These are phyloP conservation scores for Zaprionus obscuricornis DNA, from an alignment of 2,888 invertebrate species.

Conservation along the genomic window DNA sequence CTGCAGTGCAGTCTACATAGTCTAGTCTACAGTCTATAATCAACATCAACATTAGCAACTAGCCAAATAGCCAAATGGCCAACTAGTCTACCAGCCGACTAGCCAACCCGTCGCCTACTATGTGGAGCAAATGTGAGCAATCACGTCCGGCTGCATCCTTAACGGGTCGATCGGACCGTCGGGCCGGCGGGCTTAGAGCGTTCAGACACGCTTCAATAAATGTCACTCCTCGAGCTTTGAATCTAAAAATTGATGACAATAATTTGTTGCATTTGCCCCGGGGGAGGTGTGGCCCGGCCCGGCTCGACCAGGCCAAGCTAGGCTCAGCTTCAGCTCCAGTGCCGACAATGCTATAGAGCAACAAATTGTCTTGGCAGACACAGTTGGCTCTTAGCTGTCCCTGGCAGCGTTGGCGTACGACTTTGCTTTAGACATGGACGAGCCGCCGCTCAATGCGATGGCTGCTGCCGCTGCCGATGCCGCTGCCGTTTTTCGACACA, in stretches of 20 bases:
- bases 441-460: constrained; percentile 24
- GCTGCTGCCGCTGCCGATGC: constrained; percentile 5
- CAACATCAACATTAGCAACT: constrained; percentile 62
- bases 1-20: background rate
- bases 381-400: constrained; percentile 57
- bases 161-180: constrained; percentile 19
- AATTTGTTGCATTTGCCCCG: constrained; percentile 73
- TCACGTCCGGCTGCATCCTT: constrained; percentile 66
- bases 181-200: constrained; percentile 45
- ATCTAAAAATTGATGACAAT: constrained; percentile 79
- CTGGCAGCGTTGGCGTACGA: constrained; percentile 56
- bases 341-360: constrained; percentile 28
- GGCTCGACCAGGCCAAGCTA: constrained; percentile 15
- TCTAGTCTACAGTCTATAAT: constrained; percentile 52
- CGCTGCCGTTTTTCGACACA: constrained; percentile 75
- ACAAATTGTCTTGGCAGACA: constrained; percentile 72
- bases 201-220: constrained; percentile 77
- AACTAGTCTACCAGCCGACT: constrained; percentile 1
- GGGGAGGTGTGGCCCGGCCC: constrained; percentile 64
- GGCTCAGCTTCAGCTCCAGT: background rate
- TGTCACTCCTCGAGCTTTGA: constrained; percentile 79
- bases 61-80: background rate
- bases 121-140: constrained; percentile 69
- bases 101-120: constrained; percentile 50
- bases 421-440: constrained; percentile 24